Evolutionary conservation across 1,140 invertebrate species (phyloP), one percentile per base, ranked within the genome.

Genomic region (Brachystomella parvula): DNA sequence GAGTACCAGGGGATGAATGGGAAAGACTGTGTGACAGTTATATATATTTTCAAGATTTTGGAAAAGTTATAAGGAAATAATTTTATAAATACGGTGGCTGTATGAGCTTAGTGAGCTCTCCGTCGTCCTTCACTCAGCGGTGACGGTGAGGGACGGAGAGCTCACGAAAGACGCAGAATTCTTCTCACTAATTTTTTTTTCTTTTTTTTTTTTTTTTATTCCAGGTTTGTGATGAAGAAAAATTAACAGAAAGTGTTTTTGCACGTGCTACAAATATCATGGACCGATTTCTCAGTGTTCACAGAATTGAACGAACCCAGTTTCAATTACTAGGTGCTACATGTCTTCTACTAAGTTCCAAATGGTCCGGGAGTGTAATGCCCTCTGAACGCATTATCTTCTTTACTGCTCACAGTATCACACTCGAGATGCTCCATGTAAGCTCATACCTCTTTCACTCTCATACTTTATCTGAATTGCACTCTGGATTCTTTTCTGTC

Each of bases 321-420:
- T 82, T 97, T 33, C 94, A 97, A 81, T 83, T 95, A 24, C 79
- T 96, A 71, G 93, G 89, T 31, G 88, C 91, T 0, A 87, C 88
- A 19, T 95, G 92, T 75, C 83, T 96, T 67, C 83, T 96, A 66
- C 81, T 97, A 61, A 89, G 92, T 1, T 95, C 92, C 21, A 97
- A 97, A 81, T 68, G 67, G 61, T 47, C 53, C 35, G 71, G 71
- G 33, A 65, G 44, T 26, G 47, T 64, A 35, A 80, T 96, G 24
- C 84, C 90, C 59, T 89, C 95, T 77, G 85, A 89, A 0, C 82
- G 82, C 62, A 82, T 97, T 39, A 87, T 93, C 68, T 88, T 87
- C 78, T 96, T 94, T 79, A 96, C 93, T 9, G 94, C 94, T 76
- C 88, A 92, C 78, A 94, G 91, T 75, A 88, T 96, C 77, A 87